Conservation (phyloP, 2,113 vertebrate species). For the Cromileptes altivelis region DNA sequence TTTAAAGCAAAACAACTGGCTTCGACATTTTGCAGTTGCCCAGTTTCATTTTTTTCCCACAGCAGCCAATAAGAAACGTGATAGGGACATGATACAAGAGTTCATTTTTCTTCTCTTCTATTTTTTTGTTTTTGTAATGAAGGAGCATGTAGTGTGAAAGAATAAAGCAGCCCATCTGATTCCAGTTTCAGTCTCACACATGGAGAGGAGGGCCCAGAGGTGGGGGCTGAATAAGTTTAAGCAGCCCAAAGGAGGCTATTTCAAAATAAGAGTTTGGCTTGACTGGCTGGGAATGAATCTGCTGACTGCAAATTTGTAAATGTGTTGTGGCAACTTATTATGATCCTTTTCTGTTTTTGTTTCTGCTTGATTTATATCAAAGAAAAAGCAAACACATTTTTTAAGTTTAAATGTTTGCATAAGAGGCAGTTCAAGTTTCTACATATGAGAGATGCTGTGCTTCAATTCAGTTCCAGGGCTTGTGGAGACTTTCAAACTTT, state of each 20-base stretch:
- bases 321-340: not conserved
- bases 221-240: slow-evolving; percentile 40
- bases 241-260: slow-evolving; percentile 21
- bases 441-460: slow-evolving; percentile 1
- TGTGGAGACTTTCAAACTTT: slow-evolving; percentile 35
- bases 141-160: slow-evolving; percentile 41
- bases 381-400: not conserved
- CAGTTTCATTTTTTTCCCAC: slow-evolving; percentile 30
- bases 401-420: slow-evolving; percentile 27
- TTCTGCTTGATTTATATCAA: not conserved
- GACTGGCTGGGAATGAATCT: not conserved
- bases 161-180: slow-evolving; percentile 70
- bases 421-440: slow-evolving; percentile 10
- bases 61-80: slow-evolving; percentile 2
- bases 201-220: slow-evolving; percentile 36
- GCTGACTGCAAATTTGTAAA: not conserved
- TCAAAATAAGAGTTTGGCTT: slow-evolving; percentile 68
- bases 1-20: slow-evolving; percentile 45
- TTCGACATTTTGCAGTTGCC: slow-evolving; percentile 20
- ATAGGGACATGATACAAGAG: not conserved
- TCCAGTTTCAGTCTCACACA: slow-evolving; percentile 69
- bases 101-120: slow-evolving; percentile 19
- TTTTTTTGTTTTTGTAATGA: slow-evolving; percentile 22
- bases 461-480: not conserved
- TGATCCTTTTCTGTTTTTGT: not conserved